These are phyloP conservation scores for Melanchra persicariae DNA, from an alignment of 2,888 invertebrate genomes.

Conservation along the genomic window DNA sequence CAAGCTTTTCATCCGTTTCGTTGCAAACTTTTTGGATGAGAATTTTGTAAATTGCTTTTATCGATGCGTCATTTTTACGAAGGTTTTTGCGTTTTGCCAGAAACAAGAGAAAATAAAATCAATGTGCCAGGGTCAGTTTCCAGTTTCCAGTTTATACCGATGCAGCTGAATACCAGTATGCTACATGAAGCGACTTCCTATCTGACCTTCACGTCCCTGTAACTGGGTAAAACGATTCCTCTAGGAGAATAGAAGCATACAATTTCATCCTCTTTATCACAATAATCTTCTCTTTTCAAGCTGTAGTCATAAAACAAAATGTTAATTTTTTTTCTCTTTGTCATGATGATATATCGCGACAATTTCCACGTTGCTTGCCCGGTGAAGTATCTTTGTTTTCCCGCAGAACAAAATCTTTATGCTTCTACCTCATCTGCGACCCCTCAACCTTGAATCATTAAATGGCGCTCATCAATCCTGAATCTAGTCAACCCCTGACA, in stretches of 20 bases:
- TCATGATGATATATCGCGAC: not conserved
- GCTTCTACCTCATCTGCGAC: not conserved
- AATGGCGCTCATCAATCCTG: slow-evolving; percentile 19
- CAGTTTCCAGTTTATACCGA: no score
- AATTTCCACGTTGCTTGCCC: not conserved
- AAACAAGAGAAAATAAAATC: not conserved
- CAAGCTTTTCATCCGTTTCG: not conserved
- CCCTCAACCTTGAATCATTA: slow-evolving; percentile 10
- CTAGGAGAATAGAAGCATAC: not conserved
- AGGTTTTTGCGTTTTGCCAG: not conserved
- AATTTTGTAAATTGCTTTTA: not conserved
- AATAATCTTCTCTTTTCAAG: not conserved
- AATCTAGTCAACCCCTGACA: slow-evolving; percentile 11
- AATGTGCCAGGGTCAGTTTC: no score
- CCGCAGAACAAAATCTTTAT: not conserved
- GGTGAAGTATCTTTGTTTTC: not conserved
- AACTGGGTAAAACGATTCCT: no score
- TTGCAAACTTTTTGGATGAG: not conserved
- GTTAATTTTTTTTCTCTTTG: not conserved
- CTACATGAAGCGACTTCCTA: no score
- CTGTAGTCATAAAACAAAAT: not conserved
- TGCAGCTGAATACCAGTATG: no score
- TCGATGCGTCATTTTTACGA: not conserved
- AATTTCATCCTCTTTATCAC: not conserved
- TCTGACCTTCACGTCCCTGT: no score